These are phyloP conservation scores for Cygnus atratus DNA, from an alignment of 2,113 vertebrate genomes.

Conservation along the genomic window DNA sequence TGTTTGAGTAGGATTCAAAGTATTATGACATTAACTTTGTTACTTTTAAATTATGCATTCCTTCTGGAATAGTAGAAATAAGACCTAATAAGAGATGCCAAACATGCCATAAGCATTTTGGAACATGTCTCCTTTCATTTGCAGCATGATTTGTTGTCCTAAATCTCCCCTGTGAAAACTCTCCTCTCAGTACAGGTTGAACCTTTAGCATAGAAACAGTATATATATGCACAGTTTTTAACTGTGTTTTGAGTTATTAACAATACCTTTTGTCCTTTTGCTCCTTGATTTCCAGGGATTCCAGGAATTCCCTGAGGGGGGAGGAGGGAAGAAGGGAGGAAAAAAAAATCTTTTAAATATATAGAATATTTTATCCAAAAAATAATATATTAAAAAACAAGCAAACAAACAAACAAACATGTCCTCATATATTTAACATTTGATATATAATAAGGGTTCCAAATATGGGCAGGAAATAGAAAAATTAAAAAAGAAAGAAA, in stretches of 20 bases:
- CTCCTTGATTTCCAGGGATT: constrained; percentile 78
- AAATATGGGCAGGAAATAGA: not conserved
- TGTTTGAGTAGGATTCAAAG: not conserved
- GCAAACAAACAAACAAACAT: too few species aligned
- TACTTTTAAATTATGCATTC: not conserved
- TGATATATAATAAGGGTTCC: not conserved
- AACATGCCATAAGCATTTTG: not conserved
- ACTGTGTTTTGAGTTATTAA: not conserved
- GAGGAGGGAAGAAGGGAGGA: not conserved
- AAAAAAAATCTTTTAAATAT: not conserved
- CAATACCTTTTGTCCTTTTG: constrained; percentile 78
- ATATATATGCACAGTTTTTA: not conserved
- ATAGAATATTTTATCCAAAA: not conserved
- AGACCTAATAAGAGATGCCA: not conserved
- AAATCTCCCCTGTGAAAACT: not conserved
- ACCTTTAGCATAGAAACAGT: not conserved
- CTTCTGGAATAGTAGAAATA: not conserved
- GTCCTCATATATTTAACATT: not conserved
- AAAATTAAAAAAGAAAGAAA: not conserved
- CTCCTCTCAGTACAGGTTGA: not conserved
- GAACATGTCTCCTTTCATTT: not conserved
- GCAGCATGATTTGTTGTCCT: not conserved
- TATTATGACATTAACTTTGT: not conserved
- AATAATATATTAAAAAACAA: not conserved
- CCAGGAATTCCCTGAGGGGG: constrained; percentile 75